Percentiles rank a stretch among this genome's conserved stretches.
Conservation (phyloP, 2,113 vertebrate genomes). For the Eretmochelys imbricata region DNA sequence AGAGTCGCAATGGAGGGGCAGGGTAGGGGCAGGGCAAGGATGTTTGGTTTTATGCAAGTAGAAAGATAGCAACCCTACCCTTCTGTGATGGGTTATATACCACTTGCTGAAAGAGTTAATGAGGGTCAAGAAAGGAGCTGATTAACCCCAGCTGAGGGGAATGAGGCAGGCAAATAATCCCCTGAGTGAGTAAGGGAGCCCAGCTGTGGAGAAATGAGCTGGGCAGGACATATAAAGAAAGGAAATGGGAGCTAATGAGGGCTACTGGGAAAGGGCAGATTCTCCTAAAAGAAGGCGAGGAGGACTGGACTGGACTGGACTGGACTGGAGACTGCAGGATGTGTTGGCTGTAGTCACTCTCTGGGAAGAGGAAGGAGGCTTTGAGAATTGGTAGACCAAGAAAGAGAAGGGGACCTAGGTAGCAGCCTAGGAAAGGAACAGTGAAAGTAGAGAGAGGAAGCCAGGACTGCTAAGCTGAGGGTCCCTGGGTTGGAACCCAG, state of each 20-base stretch:
- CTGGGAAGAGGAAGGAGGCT: background rate
- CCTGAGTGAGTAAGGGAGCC: background rate
- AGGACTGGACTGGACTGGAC: accelerated
- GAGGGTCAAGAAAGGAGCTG: background rate
- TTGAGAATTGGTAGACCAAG: background rate
- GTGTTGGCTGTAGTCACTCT: background rate
- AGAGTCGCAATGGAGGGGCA: too few species aligned
- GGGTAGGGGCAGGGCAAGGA: too few species aligned
- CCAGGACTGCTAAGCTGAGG: background rate
- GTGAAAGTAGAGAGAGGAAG: too few species aligned
- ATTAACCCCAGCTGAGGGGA: background rate
- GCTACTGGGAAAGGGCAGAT: too few species aligned
- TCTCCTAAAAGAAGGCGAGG: background rate
- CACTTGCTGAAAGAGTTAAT: background rate
- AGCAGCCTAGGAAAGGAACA: too few species aligned
- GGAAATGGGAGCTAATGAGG: background rate
- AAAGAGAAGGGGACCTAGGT: too few species aligned
- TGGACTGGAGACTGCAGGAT: background rate
- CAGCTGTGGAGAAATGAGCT: background rate
- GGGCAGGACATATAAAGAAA: background rate
- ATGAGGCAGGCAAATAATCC: background rate
- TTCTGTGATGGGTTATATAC: too few species aligned
- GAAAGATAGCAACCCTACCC: too few species aligned
- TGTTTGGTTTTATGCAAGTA: too few species aligned
- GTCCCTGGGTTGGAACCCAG: background rate